Conservation (phyloP, 2,113 vertebrate species). For the Coptodon rendalli region DNA sequence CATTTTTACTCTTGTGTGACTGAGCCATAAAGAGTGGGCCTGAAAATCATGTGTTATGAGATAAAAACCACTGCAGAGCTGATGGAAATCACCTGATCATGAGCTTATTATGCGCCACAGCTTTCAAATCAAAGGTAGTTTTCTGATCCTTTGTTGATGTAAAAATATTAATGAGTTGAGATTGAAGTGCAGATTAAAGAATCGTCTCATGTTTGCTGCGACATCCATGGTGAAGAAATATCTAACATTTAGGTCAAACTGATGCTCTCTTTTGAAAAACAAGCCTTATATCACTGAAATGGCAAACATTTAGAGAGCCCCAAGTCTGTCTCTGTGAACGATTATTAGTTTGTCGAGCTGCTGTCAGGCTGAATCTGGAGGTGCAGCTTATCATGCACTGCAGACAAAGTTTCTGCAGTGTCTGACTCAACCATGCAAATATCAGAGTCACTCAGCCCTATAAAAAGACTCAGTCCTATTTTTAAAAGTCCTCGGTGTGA, state of each 20-base stretch:
- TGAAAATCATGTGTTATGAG: neutral
- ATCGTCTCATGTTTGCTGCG: neutral
- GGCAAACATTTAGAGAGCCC: slow-evolving; percentile 18
- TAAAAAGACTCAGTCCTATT: neutral
- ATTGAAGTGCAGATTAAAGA: neutral
- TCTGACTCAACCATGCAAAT: slow-evolving; percentile 41
- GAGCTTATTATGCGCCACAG: neutral
- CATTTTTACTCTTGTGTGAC: neutral
- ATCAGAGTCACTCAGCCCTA: neutral
- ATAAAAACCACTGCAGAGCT: neutral
- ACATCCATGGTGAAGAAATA: neutral
- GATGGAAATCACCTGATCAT: neutral
- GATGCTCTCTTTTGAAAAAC: neutral
- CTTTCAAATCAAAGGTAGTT: neutral
- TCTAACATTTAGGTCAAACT: neutral
- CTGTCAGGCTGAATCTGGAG: slow-evolving; percentile 50
- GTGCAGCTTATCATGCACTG: slow-evolving; percentile 29
- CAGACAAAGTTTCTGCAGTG: slow-evolving; percentile 37
- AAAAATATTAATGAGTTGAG: neutral
- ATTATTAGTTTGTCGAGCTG: slow-evolving; percentile 44
- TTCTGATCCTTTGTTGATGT: neutral
- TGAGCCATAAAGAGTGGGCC: neutral
- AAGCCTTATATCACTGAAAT: slow-evolving; percentile 6
- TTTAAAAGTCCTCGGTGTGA: neutral
- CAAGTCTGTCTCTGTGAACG: slow-evolving; percentile 9